Base-by-base conservation (phyloP, 2,888 invertebrate genomes). In the Leptinotarsa peninsularis region DNA sequence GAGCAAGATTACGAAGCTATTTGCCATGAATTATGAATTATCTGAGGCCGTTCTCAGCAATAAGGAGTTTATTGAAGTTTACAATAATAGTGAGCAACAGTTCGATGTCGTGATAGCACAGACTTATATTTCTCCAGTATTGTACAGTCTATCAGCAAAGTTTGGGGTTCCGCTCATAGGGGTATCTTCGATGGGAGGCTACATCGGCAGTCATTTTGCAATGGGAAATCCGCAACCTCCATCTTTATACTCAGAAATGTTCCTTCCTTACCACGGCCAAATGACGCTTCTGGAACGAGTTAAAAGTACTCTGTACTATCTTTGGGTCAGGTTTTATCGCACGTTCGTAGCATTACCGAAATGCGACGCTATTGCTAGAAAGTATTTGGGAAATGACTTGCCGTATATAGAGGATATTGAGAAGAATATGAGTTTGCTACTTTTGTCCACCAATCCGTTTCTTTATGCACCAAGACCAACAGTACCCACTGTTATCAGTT, bases 241-340 rank as follows among this genome's bases (percentile, higher is more conserved):
- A 4, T 79, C 83, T 7, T 33, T 85, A n/a, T 82, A 83, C 71
- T 84, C 85, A 0, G 86, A 86, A 71, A 81, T 84, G 79, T 80
- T 84, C 72, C 73, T 86, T 33, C 81, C 80, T 23, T 83, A 83
- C 66, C 77, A 84, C 52, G 83, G 84, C 54, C 73, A 77, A 4
- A 80, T 90, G 75, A 89, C 86, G 18, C 83, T 88, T 54, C 89
- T 89, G 52, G 87, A 89, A 77, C 78, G 86, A 67, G 70, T 85
- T 4, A 81, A 80, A 71, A 85, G 83, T 72, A 81, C 81, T 4
- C 71, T 82, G 4, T 85, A 84, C 74, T 81, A 82, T 54, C 21
- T 86, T n/a, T 84, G 83, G 81, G 73, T 78, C 4, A 79, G 84
- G 68, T 78, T 79, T 27, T 83, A 81, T 71, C 79, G 83, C 21